Percentiles rank a stretch among this genome's conserved stretches.
Evolutionary conservation across 2,113 vertebrate genomes (phyloP).

Genomic region (Atherinomorus stipes): DNA sequence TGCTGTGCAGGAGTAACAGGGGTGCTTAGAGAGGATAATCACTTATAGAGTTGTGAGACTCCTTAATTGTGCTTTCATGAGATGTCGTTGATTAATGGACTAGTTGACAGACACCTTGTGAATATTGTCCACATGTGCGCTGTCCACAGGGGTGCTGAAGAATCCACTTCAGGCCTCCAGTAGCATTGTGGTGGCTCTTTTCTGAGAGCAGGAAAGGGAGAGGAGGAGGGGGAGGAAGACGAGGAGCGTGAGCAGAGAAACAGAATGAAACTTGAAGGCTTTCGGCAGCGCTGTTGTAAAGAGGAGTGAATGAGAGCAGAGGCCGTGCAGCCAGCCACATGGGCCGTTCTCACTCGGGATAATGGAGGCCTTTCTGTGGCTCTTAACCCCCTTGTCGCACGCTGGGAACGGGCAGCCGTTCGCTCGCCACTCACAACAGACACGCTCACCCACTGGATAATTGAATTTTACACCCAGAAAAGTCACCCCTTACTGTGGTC

Average conservation of each 20-base stretch:
- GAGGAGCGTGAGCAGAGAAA: slow-evolving; percentile 47
- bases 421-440: slow-evolving; percentile 82
- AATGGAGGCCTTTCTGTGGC: slow-evolving; percentile 92
- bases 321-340: slow-evolving; percentile 89
- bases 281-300: slow-evolving; percentile 65
- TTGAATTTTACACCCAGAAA: slow-evolving; percentile 83
- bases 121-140: slow-evolving; percentile 80
- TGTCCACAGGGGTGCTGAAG: slow-evolving; percentile 78
- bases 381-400: slow-evolving; percentile 92
- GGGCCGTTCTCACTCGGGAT: slow-evolving; percentile 96
- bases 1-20: slow-evolving; percentile 30
- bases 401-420: slow-evolving; percentile 85
- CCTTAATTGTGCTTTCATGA: slow-evolving; percentile 75
- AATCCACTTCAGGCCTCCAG: slow-evolving; percentile 75
- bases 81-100: slow-evolving; percentile 75
- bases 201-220: slow-evolving; percentile 45
- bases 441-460: slow-evolving; percentile 78
- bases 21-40: slow-evolving; percentile 63
- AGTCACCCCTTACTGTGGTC: slow-evolving; percentile 51
- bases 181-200: slow-evolving; percentile 74
- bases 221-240: slow-evolving; percentile 12
- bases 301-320: slow-evolving; percentile 69
- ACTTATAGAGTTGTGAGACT: slow-evolving; percentile 56
- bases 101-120: slow-evolving; percentile 71
- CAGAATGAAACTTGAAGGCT: slow-evolving; percentile 78